A percentile compares a stretch with the other conserved stretches of the same genome.
phyloP scores from a whole-genome alignment of 2,797 vertebrate genomes.

The Sandelia bainsii region DNA sequence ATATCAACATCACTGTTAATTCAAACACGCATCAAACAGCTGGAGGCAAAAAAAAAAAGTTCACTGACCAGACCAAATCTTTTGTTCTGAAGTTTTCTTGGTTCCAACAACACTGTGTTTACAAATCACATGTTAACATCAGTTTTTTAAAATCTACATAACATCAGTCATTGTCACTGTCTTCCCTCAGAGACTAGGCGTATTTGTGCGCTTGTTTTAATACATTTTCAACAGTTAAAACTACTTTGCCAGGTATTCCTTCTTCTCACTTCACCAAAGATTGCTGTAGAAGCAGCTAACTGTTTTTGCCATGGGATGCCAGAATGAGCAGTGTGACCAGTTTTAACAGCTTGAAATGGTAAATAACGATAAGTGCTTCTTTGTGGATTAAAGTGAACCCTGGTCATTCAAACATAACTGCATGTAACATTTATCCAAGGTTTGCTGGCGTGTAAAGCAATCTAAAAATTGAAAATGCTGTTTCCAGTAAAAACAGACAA shows the following conservation, averaged over 20 bases:
- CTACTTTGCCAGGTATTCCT: constrained; percentile 12
- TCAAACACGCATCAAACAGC: constrained; percentile 21
- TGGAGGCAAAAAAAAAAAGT: constrained; percentile 26
- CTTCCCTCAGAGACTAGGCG: neutral
- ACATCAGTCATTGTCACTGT: neutral
- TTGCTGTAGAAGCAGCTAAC: constrained; percentile 25
- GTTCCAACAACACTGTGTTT: neutral
- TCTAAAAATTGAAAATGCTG: neutral
- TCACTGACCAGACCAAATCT: neutral
- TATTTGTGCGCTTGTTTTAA: constrained; percentile 11
- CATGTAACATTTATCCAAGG: neutral
- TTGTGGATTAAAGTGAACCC: neutral
- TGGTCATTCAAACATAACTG: neutral
- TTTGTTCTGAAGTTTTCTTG: constrained; percentile 5
- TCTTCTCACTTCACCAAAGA: constrained; percentile 48
- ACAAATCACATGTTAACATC: neutral
- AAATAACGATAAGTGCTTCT: constrained; percentile 18
- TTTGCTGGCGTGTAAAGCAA: neutral
- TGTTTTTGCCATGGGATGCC: constrained; percentile 16
- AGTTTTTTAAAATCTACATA: constrained; percentile 4
- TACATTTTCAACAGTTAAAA: constrained; percentile 18
- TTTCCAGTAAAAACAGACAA: neutral
- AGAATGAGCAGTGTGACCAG: neutral
- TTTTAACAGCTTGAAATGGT: constrained; percentile 25
- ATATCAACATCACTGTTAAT: constrained; percentile 1